A percentile compares a stretch with the other conserved stretches of the same genome.
Conservation (phyloP, 2,888 invertebrate genomes). For the Fabriciana adippe region DNA sequence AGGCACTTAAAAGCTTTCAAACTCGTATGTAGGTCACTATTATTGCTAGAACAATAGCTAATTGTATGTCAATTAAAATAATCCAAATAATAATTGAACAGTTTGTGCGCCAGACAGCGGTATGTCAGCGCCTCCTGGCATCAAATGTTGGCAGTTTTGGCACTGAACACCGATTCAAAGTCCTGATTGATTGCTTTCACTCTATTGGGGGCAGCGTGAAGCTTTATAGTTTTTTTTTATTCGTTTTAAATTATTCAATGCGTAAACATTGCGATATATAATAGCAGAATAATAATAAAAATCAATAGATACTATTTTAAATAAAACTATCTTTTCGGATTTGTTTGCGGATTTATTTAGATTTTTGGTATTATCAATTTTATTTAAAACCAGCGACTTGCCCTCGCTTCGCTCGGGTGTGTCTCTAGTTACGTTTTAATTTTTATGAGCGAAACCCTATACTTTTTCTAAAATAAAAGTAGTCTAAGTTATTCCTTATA, state of each 20-base stretch:
- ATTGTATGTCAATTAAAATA: constrained; percentile 23
- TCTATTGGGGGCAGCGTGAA: constrained; percentile 16
- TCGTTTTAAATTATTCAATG: neutral
- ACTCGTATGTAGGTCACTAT: neutral
- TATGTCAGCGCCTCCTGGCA: constrained; percentile 19
- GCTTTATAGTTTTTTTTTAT: constrained; percentile 9
- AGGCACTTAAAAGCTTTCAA: neutral
- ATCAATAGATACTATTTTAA: too few species aligned
- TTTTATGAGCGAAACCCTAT: too few species aligned
- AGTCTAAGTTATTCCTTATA: too few species aligned
- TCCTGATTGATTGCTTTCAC: constrained; percentile 31
- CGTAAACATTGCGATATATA: neutral
- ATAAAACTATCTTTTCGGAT: too few species aligned
- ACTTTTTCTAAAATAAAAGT: too few species aligned
- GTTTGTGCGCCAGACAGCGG: constrained; percentile 6
- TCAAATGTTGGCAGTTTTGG: constrained; percentile 24
- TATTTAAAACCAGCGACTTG: too few species aligned
- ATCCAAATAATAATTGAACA: constrained; percentile 14
- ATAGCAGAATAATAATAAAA: neutral
- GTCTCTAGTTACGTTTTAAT: too few species aligned
- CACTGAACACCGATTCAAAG: constrained; percentile 23
- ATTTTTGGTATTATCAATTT: too few species aligned
- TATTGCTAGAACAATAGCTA: constrained; percentile 7
- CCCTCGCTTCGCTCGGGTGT: too few species aligned
- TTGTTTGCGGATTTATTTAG: too few species aligned